Percentiles rank a stretch among this genome's conserved stretches.
These are phyloP conservation scores for Dicentrarchus labrax DNA, from an alignment of 2,113 vertebrate genomes.

Conservation along the genomic window DNA sequence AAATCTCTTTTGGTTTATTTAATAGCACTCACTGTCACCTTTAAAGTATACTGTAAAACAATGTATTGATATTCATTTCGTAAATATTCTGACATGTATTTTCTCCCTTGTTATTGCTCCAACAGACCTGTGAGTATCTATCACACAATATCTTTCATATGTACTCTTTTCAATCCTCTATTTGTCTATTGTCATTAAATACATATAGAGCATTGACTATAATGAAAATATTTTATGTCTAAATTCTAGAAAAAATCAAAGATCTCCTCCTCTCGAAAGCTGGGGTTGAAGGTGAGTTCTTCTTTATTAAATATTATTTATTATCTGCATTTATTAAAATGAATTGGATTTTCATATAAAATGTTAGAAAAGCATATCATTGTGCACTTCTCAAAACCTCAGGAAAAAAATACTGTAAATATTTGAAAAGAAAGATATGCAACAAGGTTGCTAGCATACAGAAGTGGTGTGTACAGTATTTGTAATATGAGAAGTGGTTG, in stretches of 20 bases:
- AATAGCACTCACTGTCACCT: background rate
- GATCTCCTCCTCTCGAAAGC: slow-evolving; percentile 69
- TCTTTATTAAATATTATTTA: background rate
- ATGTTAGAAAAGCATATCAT: background rate
- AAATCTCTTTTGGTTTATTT: background rate
- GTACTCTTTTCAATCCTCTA: background rate
- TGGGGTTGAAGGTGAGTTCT: slow-evolving; percentile 71
- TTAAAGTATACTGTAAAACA: background rate
- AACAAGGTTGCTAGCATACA: background rate
- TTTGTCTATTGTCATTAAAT: background rate
- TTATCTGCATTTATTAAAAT: background rate
- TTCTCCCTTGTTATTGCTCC: slow-evolving; percentile 20
- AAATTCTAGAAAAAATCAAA: slow-evolving; percentile 67
- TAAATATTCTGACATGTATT: slow-evolving; percentile 10
- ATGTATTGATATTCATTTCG: background rate
- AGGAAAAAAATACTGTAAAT: background rate
- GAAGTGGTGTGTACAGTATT: background rate
- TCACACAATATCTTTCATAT: background rate
- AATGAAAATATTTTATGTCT: background rate
- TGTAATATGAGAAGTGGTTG: background rate
- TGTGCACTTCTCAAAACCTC: background rate
- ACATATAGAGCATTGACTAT: background rate
- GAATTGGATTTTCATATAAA: background rate
- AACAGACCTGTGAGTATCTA: slow-evolving; percentile 69
- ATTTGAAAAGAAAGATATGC: background rate